A percentile compares a stretch with the other conserved stretches of the same genome.
Evolutionary conservation across 2,797 vertebrate species (phyloP).

Genomic region (Anisognathus igniventris): DNA sequence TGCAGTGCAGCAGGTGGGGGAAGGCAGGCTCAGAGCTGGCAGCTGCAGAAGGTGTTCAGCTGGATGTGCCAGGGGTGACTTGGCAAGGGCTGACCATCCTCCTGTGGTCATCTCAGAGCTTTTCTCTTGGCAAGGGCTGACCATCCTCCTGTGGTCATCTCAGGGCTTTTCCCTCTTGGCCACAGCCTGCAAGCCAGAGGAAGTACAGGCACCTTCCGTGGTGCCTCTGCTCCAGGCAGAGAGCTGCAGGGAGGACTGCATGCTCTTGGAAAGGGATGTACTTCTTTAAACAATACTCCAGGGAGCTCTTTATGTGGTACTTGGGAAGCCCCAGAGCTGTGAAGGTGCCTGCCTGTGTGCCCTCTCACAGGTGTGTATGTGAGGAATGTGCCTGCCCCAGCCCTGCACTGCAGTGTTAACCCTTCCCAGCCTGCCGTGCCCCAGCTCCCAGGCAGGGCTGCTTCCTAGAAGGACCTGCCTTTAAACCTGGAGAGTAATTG

Average conservation of each 20-base stretch:
- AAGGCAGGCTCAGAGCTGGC: background rate
- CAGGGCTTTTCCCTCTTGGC: background rate
- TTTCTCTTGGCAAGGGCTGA: background rate
- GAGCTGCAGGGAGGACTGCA: background rate
- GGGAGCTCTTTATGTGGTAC: background rate
- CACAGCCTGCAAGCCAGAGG: background rate
- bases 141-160: too few relatives aligned
- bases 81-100: background rate
- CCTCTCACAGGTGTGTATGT: conserved; percentile 19
- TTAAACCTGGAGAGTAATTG: background rate
- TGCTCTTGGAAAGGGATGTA: background rate
- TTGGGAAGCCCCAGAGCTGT: background rate
- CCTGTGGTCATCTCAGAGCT: too few relatives aligned
- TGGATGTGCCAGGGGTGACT: background rate
- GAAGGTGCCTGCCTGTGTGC: background rate
- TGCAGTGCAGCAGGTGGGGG: background rate
- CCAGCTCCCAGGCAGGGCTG: background rate
- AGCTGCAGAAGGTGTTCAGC: background rate
- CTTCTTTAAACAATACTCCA: background rate
- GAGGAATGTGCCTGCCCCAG: conserved; percentile 33
- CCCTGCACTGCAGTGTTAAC: background rate
- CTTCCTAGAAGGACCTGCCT: background rate
- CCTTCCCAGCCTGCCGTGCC: background rate
- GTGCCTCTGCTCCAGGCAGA: background rate
- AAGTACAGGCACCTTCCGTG: rapidly evolving